Evolutionary conservation across 1,140 invertebrate species (phyloP).

Genomic region (Telenomus remus): DNA sequence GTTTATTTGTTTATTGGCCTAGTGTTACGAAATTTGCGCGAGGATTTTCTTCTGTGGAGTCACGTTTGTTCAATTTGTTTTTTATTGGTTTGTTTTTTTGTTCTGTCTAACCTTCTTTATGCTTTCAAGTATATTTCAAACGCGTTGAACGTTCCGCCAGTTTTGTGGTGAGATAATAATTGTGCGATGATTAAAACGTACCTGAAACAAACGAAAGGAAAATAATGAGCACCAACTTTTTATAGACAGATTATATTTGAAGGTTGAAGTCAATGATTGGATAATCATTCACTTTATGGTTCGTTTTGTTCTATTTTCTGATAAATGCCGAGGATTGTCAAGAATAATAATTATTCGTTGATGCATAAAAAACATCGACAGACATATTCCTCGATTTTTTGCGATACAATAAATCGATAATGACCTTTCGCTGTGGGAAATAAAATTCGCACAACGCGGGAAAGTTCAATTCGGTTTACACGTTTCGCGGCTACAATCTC

Average conservation of each 20-base stretch:
- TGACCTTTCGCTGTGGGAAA: conserved; percentile 42
- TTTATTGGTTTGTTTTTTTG: neutral
- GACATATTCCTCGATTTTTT: conserved; percentile 9
- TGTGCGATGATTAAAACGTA: conserved; percentile 23
- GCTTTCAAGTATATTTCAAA: conserved; percentile 9
- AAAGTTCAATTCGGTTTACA: conserved; percentile 56
- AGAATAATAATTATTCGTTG: conserved; percentile 26
- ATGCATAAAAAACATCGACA: conserved; percentile 23
- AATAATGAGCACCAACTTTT: conserved; percentile 15
- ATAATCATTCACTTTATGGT: conserved; percentile 7
- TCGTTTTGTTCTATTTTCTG: conserved; percentile 14
- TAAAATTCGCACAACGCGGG: conserved; percentile 42
- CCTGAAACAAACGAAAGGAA: conserved; percentile 35
- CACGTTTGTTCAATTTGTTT: neutral
- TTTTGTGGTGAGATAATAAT: conserved; percentile 6
- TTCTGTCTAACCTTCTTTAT: conserved; percentile 1
- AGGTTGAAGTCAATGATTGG: conserved; percentile 5
- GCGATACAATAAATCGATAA: conserved; percentile 35
- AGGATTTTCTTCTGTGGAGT: neutral
- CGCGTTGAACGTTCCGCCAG: conserved; percentile 15
- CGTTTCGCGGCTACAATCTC: conserved; percentile 46
- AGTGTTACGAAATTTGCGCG: conserved; percentile 1
- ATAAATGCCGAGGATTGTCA: conserved; percentile 4
- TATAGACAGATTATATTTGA: conserved; percentile 11
- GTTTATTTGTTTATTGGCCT: neutral